A percentile compares a stretch with the other conserved stretches of the same genome.
Evolutionary conservation across 2,797 vertebrate genomes (phyloP).

Genomic region (Mareca strepera): DNA sequence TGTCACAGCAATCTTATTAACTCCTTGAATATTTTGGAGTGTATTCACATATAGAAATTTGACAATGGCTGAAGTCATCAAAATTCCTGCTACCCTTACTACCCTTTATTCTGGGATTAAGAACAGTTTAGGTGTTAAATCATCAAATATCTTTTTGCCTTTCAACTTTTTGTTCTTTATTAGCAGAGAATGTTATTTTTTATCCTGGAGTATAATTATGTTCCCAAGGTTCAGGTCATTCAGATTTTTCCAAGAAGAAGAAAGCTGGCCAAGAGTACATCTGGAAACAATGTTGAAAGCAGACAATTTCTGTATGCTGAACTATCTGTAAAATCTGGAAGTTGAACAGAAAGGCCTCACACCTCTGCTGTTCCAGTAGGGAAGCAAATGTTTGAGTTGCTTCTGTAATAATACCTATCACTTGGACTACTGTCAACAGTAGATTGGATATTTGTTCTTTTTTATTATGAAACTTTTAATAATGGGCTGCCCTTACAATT

Average conservation of each 20-base stretch:
- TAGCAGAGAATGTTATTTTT: constrained; percentile 28
- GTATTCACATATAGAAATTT: neutral
- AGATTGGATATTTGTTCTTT: neutral
- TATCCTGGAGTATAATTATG: neutral
- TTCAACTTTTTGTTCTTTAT: constrained; percentile 34
- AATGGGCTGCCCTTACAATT: neutral
- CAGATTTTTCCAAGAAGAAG: constrained; percentile 13
- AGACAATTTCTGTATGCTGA: constrained; percentile 12
- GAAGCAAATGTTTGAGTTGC: neutral
- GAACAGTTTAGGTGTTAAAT: neutral
- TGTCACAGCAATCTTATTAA: neutral
- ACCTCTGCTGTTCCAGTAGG: neutral
- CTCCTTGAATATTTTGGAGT: neutral
- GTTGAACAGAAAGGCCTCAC: constrained; percentile 8
- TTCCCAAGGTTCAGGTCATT: constrained; percentile 45
- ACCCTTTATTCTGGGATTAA: neutral
- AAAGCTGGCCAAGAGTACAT: constrained; percentile 61
- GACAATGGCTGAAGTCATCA: neutral
- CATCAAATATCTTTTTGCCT: neutral
- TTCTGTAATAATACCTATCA: neutral
- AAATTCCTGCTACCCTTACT: neutral
- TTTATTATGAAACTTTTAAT: neutral
- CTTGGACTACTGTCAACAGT: neutral
- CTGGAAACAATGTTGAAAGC: constrained; percentile 65
- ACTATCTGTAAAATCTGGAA: constrained; percentile 2